Evolutionary conservation across 2,113 vertebrate species (phyloP), one percentile per base, ranked within the genome.

Genomic region (Hemicordylus capensis): DNA sequence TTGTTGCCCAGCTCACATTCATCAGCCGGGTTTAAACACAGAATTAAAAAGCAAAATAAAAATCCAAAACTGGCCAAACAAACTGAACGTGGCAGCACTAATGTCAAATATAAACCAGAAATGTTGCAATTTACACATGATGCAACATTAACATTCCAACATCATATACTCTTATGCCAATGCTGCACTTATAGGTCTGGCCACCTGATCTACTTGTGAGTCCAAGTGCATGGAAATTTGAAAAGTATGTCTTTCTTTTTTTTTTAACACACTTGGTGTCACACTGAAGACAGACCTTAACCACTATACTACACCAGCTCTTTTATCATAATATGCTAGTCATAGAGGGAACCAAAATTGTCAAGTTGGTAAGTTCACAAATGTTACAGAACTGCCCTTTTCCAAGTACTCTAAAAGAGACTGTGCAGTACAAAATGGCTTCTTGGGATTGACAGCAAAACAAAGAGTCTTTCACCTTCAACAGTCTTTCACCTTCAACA

Each of bases 281-380:
- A 74, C 20, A 63, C 12, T 75, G 69, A 75, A 83, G 75, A 39
- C 31, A 83, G 39, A 59, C 81, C 1, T 61, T 44, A 26, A 20
- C 19, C 31, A 34, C 17, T 61, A 74, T 10, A 48, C 58, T 24
- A 61, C 59, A 34, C 34, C 51, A 74, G 39, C n/a, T 37, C 20
- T 74, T 39, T 61, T 31, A 3, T 75, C 24, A 37, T 44, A 24
- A 74, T 74, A 31, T 44, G 22, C 56, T 5, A 74, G 56, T 83
- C 69, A 83, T 24, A 74, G 31, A 83, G 69, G n/a, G 75, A 83
- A 63, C 81, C 72, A 58, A n/a, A 72, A 42, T 28, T 70, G 24
- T 34, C 37, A 63, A 48, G 42, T 42, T 63, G 31, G 12, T 61
- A 56, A 63, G 58, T 59, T 59, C 44, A 51, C 6, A 6, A n/a